Evolutionary conservation across 2,797 vertebrate species (phyloP), one percentile per base, ranked within the genome.

Genomic region (Macropus fuliginosus): DNA sequence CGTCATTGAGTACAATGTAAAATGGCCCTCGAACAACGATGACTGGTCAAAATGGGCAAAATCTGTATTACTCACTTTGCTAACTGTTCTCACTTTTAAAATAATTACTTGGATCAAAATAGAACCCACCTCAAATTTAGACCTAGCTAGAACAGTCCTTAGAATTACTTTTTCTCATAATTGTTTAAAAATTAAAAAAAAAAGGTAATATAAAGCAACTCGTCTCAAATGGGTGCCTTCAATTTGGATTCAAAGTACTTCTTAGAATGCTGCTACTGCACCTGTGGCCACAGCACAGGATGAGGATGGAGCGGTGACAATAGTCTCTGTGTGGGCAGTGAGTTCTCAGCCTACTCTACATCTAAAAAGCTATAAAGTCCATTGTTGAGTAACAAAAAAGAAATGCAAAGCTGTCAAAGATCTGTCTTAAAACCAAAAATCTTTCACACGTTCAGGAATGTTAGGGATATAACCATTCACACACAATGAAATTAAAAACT

Each of bases 11-110:
- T 12, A 92, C 95, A 56, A 95, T 87, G 55, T 52, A 8, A 96
- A 93, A 93, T 11, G 91, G 89, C 94, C 91, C 66, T 95, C 40
- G 95, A 96, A 92, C 74, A 66, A 94, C 50, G 28, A 93, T 95
- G 40, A 46, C 31, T 96, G 94, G 59, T 92, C 14, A 81, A 40
- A 95, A 91, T 56, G 54, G 62, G 34, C 46, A 74, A 56, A 94
- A 24, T 24, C 54, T 74, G 18, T 8, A 94, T 29, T 90, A 89
- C 74, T 55, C 56, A 92, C 21, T 87, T 74, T 57, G n/a, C n/a
- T 29, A 93, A 56, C 3, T 92, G 56, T 46, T 91, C 96, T 95
- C 55, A 87, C 91, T 66, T 34, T 12, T 59, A 92, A 66, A 92
- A 31, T 55, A 87, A 90, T 54, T 54, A 94, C 27, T 14, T 52